Percentiles rank a stretch among this genome's conserved stretches.
These are phyloP conservation scores for Oncorhynchus clarkii DNA, from an alignment of 2,113 vertebrate species.

Conservation along the genomic window DNA sequence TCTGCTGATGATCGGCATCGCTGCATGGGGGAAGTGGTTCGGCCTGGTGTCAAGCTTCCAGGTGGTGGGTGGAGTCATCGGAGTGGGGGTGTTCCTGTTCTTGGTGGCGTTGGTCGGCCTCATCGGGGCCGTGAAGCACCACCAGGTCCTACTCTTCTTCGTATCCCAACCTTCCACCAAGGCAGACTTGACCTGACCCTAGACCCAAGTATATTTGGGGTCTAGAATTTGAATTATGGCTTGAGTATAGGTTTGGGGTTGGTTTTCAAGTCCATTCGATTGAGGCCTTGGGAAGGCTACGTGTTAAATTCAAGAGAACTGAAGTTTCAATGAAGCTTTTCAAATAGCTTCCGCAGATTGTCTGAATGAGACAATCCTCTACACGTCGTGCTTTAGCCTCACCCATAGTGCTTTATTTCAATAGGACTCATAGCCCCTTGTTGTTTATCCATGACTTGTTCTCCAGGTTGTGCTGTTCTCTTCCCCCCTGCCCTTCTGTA, in stretches of 20 bases:
- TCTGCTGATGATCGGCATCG: slow-evolving; percentile 90
- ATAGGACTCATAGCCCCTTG: not conserved
- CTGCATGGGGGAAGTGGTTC: slow-evolving; percentile 94
- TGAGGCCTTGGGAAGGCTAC: too few species aligned
- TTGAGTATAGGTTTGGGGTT: too few species aligned
- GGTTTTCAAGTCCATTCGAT: too few species aligned
- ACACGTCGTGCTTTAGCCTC: too few species aligned
- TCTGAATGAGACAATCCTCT: too few species aligned
- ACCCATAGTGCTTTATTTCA: not conserved
- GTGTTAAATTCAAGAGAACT: too few species aligned
- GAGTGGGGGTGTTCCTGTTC: slow-evolving; percentile 91
- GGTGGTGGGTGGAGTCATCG: slow-evolving; percentile 89
- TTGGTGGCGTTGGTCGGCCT: slow-evolving; percentile 90
- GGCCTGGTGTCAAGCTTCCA: slow-evolving; percentile 93
- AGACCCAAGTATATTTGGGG: too few species aligned
- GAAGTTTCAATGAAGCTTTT: too few species aligned
- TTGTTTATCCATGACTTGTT: not conserved
- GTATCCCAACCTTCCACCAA: slow-evolving; percentile 84
- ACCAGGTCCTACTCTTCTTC: slow-evolving; percentile 96
- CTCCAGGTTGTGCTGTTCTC: not conserved
- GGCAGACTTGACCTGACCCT: not conserved
- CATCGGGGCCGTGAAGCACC: slow-evolving; percentile 91
- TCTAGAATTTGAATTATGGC: too few species aligned
- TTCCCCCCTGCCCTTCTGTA: too few species aligned
- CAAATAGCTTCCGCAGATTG: too few species aligned